phyloP scores from a whole-genome alignment of 2,113 vertebrate genomes.

The Antennarius striatus region DNA sequence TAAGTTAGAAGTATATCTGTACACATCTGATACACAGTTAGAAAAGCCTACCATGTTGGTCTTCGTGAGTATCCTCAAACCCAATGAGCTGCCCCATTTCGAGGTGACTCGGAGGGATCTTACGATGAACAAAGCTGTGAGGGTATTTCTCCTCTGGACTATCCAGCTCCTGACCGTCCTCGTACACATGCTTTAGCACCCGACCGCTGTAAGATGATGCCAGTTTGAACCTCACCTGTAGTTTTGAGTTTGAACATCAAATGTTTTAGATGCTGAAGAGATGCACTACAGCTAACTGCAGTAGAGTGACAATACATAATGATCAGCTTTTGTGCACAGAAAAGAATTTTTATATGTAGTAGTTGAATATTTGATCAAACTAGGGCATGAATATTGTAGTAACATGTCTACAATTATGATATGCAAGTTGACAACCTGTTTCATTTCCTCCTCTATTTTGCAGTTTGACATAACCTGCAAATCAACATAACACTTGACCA shows the following conservation, averaged over 20 bases:
- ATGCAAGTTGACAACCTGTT: too few relatives aligned
- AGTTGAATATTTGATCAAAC: too few relatives aligned
- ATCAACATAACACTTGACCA: too few relatives aligned
- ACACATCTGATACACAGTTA: background rate
- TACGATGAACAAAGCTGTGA: constrained; percentile 84
- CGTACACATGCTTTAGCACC: constrained; percentile 93
- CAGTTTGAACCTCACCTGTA: constrained; percentile 89
- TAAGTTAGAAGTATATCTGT: too few relatives aligned
- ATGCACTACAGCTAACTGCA: background rate
- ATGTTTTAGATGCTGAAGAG: constrained; percentile 1
- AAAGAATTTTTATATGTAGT: background rate
- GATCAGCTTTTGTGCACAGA: too few relatives aligned
- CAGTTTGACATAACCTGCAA: too few relatives aligned
- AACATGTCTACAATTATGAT: too few relatives aligned
- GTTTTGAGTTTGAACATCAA: constrained; percentile 6
- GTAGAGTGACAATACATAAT: too few relatives aligned
- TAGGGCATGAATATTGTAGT: too few relatives aligned
- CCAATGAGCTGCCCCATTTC: constrained; percentile 78
- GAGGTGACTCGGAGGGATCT: constrained; percentile 81
- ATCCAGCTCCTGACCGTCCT: constrained; percentile 94
- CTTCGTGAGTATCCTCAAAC: constrained; percentile 67
- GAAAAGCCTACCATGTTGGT: constrained; percentile 52
- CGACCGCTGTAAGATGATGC: constrained; percentile 93
- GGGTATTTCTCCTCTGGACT: constrained; percentile 89
- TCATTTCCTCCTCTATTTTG: too few relatives aligned